A percentile compares a stretch with the other conserved stretches of the same genome.
These are phyloP conservation scores for Neoitamus cyanurus DNA, from an alignment of 2,888 invertebrate genomes.

Conservation along the genomic window DNA sequence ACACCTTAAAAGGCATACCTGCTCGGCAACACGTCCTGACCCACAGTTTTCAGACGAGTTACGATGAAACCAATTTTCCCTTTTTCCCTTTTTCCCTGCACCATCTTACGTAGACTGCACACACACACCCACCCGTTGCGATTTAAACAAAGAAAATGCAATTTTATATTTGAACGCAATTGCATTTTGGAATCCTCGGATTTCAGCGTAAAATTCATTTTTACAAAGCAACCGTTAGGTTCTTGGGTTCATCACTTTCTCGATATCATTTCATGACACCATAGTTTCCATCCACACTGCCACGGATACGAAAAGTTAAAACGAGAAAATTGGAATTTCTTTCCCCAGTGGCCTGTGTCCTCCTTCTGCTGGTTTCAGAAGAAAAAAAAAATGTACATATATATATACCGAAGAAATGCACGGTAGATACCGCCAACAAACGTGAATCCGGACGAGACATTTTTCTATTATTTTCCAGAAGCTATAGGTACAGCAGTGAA, in stretches of 20 bases:
- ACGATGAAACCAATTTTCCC: background rate
- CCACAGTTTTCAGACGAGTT: background rate
- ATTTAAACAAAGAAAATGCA: background rate
- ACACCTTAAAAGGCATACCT: background rate
- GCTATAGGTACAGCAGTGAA: background rate
- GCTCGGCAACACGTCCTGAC: background rate
- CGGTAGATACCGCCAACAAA: background rate
- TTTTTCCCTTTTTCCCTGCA: background rate
- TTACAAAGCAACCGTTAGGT: background rate
- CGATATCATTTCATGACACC: background rate
- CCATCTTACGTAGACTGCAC: no score
- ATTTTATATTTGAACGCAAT: background rate
- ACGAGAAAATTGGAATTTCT: conserved; percentile 24
- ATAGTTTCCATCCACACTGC: background rate
- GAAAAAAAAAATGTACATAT: background rate
- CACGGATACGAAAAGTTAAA: conserved; percentile 9
- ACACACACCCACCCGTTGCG: background rate
- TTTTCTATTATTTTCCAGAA: conserved; percentile 28
- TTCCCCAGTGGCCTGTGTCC: background rate
- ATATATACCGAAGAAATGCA: background rate
- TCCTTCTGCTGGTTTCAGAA: background rate
- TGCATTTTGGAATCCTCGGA: background rate
- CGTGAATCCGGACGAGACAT: background rate
- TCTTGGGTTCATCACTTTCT: background rate
- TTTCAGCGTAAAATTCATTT: background rate